A percentile compares a stretch with the other conserved stretches of the same genome.
Evolutionary conservation across 2,113 vertebrate species (phyloP).

Genomic region (Pangasianodon hypophthalmus): DNA sequence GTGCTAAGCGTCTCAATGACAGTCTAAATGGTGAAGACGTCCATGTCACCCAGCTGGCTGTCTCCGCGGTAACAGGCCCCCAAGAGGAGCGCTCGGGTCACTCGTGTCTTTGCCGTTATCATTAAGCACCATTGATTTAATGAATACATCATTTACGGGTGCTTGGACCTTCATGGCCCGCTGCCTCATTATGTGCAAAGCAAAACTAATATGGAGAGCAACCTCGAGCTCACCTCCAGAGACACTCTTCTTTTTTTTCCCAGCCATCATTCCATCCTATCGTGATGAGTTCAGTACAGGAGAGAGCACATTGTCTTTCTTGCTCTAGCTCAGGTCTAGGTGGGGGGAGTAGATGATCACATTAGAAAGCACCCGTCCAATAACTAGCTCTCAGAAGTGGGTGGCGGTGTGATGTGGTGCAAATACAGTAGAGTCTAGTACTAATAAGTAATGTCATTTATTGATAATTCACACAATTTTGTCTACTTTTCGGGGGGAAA

Average conservation of each 20-base stretch:
- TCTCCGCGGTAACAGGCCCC: constrained; percentile 66
- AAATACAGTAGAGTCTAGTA: constrained; percentile 12
- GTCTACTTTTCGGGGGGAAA: background rate
- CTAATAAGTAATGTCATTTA: background rate
- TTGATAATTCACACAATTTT: background rate
- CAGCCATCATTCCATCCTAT: constrained; percentile 10
- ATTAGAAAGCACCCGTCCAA: constrained; percentile 9
- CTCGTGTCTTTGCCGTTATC: constrained; percentile 72
- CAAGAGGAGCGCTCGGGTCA: constrained; percentile 69
- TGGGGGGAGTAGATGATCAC: constrained; percentile 1
- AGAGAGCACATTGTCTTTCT: constrained; percentile 25
- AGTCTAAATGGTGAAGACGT: constrained; percentile 55
- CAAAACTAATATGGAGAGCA: constrained; percentile 75
- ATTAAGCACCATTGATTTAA: constrained; percentile 78
- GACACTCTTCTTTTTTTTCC: constrained; percentile 43
- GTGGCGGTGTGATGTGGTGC: background rate
- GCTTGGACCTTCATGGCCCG: constrained; percentile 79
- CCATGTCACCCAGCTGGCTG: constrained; percentile 67
- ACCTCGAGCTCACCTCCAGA: constrained; percentile 78
- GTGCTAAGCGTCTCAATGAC: constrained; percentile 67
- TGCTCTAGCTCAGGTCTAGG: background rate
- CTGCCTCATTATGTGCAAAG: constrained; percentile 76
- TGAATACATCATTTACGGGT: constrained; percentile 74
- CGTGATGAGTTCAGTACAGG: constrained; percentile 13
- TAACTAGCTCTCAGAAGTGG: constrained; percentile 26